Base-by-base conservation (phyloP, 2,888 invertebrate genomes). In the Rotaria macrura region DNA sequence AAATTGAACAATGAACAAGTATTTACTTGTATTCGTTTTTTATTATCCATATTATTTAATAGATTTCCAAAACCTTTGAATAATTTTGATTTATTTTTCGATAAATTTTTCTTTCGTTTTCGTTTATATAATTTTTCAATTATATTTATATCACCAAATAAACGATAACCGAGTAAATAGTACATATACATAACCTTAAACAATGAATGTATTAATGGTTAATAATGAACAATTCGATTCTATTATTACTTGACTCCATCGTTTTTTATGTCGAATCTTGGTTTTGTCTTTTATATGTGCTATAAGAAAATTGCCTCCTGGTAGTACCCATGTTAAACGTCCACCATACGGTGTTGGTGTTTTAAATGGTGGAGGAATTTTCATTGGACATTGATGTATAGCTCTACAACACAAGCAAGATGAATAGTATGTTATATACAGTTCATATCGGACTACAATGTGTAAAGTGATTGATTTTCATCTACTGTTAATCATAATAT, bases 291-390 rank as follows among this genome's bases (percentile, higher is more conserved):
- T 99, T 88, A 99, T 92, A 91, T 99, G 99, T 29, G 96, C 95
- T 87, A 96, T 95, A 93, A 99, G 95, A 91, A 96, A 95, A 9
- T 98, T 99, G 91, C 96, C 97, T 85, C 99, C 98, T 0, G 98
- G 98, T 87, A 99, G 92, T 0, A 95, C 94, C 96, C 97, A 99
- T 0, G 95, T 93, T 87, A 99, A 92, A 85, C 96, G 93, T 84
- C 99, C 99, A n/a, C 99, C 99, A 88, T 98, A 99, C 0, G 98
- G 98, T 0, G 98, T 95, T 0, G 95, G 95, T 87, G 93, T 94
- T 91, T 95, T 97, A 89, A 95, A 95, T 3, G 99, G 96, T 1
- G 97, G 94, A 83, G 95, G 93, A 54, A 98, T 93, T 85, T 95
- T 93, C 89, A 97, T 96, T 87, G 94, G 94, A 0, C 96, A 96